Conservation (phyloP, 2,113 vertebrate genomes). For the Phrynosoma platyrhinos region DNA sequence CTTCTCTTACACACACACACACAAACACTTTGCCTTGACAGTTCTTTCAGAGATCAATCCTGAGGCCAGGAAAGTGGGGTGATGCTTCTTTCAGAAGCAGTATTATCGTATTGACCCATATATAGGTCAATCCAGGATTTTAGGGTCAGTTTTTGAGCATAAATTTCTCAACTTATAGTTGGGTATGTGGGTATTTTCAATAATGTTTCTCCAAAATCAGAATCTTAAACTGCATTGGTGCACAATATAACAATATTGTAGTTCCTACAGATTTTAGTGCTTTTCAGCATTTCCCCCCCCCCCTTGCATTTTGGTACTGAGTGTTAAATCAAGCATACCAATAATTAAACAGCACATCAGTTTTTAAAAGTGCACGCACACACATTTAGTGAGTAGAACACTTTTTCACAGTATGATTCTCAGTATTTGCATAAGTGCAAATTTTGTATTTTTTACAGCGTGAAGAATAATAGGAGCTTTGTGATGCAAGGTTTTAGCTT, state of each 20-base stretch:
- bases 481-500: slow-evolving; percentile 62
- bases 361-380: neutral
- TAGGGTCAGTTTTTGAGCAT: too few species aligned
- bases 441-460: slow-evolving; percentile 52
- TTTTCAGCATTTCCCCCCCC: neutral
- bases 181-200: slow-evolving; percentile 52
- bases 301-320: neutral
- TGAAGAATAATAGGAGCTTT: slow-evolving; percentile 64
- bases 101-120: too few species aligned
- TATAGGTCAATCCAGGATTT: too few species aligned
- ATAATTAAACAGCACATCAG: slow-evolving; percentile 43
- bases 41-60: too few species aligned
- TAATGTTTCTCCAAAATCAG: slow-evolving; percentile 51
- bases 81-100: too few species aligned
- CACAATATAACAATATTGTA: slow-evolving; percentile 52
- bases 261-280: slow-evolving; percentile 48
- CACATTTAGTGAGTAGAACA: slow-evolving; percentile 36
- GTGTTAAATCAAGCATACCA: slow-evolving; percentile 49
- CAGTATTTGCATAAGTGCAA: slow-evolving; percentile 53
- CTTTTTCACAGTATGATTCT: slow-evolving; percentile 40
- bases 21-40: too few species aligned
- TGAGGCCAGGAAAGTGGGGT: too few species aligned
- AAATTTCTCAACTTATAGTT: too few species aligned
- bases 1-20: too few species aligned
- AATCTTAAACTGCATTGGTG: slow-evolving; percentile 61